Percentiles rank a stretch among this genome's conserved stretches.
These are phyloP conservation scores for Xenus cinereus DNA, from an alignment of 2,113 vertebrate genomes.

Conservation along the genomic window DNA sequence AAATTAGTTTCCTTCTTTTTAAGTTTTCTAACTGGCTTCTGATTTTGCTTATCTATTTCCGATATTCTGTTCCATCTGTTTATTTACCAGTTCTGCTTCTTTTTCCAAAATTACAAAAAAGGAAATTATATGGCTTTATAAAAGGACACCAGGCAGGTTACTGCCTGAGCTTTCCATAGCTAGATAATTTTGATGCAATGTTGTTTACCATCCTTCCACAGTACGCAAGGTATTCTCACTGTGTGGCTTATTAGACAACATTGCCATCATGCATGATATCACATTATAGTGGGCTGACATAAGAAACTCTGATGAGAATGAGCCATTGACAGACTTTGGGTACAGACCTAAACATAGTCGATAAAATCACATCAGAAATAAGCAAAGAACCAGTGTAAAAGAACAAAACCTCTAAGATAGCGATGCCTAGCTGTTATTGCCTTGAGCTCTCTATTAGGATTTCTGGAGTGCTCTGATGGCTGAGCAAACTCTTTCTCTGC, in stretches of 20 bases:
- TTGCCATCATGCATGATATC: neutral
- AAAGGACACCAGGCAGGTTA: neutral
- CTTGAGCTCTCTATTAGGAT: neutral
- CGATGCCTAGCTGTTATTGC: neutral
- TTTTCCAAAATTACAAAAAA: neutral
- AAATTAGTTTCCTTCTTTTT: constrained; percentile 2
- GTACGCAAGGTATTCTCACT: neutral
- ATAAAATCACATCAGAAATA: neutral
- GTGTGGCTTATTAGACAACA: constrained; percentile 2
- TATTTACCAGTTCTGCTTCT: neutral
- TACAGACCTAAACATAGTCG: neutral
- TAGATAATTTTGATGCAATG: neutral
- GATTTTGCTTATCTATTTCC: constrained; percentile 15
- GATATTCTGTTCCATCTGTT: neutral
- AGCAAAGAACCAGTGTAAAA: neutral
- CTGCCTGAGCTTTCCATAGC: neutral
- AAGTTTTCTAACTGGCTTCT: neutral
- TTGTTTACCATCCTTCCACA: neutral
- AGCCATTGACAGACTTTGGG: neutral
- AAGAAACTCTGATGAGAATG: neutral
- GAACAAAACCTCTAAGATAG: neutral
- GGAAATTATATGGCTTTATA: neutral
- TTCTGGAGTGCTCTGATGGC: neutral
- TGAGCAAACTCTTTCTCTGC: neutral
- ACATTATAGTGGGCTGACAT: neutral